Evolutionary conservation across 1,140 invertebrate species (phyloP).

Genomic region (Ceratina calcarata): DNA sequence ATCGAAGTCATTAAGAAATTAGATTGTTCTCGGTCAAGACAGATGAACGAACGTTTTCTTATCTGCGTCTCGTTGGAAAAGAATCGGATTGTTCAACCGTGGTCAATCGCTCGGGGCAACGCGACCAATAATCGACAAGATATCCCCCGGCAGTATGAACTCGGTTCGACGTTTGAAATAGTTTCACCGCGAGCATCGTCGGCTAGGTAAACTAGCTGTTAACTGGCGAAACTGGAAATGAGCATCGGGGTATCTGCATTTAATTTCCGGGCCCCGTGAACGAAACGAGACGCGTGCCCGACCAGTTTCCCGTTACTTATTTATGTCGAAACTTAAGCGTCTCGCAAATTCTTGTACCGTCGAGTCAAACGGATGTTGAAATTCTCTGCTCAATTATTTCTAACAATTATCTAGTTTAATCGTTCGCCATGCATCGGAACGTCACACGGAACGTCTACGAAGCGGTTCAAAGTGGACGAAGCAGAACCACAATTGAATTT

Average conservation of each 20-base stretch:
- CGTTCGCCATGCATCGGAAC: too few relatives aligned
- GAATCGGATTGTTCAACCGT: neutral
- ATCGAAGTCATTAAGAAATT: neutral
- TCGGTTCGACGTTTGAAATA: constrained; percentile 9
- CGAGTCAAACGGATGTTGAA: too few relatives aligned
- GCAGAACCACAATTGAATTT: too few relatives aligned
- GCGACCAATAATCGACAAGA: neutral
- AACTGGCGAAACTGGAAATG: constrained; percentile 42
- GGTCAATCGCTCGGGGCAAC: too few relatives aligned
- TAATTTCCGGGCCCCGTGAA: constrained; percentile 62
- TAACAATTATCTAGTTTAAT: too few relatives aligned
- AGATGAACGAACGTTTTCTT: too few relatives aligned
- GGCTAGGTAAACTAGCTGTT: constrained; percentile 31
- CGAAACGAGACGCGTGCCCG: constrained; percentile 31
- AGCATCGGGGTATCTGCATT: constrained; percentile 55
- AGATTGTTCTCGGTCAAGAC: too few relatives aligned
- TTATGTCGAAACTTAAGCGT: constrained; percentile 45
- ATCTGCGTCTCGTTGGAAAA: neutral
- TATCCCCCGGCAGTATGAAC: neutral
- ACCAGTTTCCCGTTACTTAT: constrained; percentile 18
- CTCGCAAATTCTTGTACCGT: too few relatives aligned
- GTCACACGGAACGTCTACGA: too few relatives aligned
- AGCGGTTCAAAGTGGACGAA: too few relatives aligned
- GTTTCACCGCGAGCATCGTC: neutral
- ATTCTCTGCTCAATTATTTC: too few relatives aligned